phyloP scores from a whole-genome alignment of 1,140 invertebrate species.

The Zaprionus lachaisei region DNA sequence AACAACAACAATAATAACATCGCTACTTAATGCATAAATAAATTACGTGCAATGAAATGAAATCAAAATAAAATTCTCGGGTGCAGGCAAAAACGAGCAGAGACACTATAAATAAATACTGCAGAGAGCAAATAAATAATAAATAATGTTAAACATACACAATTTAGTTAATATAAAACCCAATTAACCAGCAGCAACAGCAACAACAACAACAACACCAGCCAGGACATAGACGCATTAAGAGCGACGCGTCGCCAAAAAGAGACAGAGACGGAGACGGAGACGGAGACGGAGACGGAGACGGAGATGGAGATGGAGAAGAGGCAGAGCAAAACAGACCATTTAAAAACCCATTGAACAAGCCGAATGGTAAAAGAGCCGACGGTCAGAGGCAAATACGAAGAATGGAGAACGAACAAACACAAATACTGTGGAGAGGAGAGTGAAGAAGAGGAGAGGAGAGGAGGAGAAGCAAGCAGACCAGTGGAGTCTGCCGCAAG shows the following conservation, averaged over 20 bases:
- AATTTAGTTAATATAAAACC: conserved; percentile 79
- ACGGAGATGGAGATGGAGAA: neutral
- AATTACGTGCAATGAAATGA: conserved; percentile 55
- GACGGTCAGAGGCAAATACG: conserved; percentile 16
- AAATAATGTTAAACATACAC: conserved; percentile 60
- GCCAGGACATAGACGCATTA: conserved; percentile 23
- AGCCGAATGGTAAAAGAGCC: conserved; percentile 43
- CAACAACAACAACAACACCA: conserved; percentile 48
- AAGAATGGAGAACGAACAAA: neutral
- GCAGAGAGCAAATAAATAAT: conserved; percentile 47
- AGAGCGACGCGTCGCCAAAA: conserved; percentile 27
- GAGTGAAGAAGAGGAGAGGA: neutral
- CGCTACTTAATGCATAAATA: conserved; percentile 53
- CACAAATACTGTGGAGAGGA: neutral
- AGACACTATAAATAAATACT: conserved; percentile 23
- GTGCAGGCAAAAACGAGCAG: conserved; percentile 31
- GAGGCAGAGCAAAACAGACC: conserved; percentile 36
- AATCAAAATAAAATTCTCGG: conserved; percentile 52
- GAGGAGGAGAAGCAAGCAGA: neutral
- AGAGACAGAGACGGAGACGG: neutral
- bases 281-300: neutral
- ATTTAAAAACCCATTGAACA: conserved; percentile 66
- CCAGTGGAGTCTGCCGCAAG: conserved; percentile 4
- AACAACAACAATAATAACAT: conserved; percentile 10
- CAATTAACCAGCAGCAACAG: conserved; percentile 64